Conservation (phyloP, 2,113 vertebrate genomes). For the Bettongia penicillata region DNA sequence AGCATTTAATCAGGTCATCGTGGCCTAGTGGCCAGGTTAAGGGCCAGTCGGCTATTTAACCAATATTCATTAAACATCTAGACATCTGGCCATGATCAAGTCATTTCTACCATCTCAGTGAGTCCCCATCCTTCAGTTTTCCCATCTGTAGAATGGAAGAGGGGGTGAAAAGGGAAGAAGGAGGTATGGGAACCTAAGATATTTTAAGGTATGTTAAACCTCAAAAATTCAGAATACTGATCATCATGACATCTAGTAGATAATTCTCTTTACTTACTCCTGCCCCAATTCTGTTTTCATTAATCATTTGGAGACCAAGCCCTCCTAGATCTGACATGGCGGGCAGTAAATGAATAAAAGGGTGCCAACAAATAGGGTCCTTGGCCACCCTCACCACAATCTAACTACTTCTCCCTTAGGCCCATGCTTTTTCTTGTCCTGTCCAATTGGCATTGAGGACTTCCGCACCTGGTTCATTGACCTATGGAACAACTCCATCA, state of each 20-base stretch:
- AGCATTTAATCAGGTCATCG: not conserved
- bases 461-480: conserved; percentile 98
- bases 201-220: not conserved
- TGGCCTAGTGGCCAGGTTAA: not conserved
- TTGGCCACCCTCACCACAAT: not conserved
- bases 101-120: not conserved
- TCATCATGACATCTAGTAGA: not conserved
- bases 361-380: not conserved
- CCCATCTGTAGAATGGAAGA: not conserved
- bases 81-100: not conserved
- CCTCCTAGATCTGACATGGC: not conserved
- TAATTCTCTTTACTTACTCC: not conserved
- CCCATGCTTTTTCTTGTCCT: conserved; percentile 98
- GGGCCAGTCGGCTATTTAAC: not conserved
- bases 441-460: conserved; percentile 94
- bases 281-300: not conserved
- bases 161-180: not conserved
- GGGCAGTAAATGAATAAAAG: not conserved
- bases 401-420: conserved; percentile 80
- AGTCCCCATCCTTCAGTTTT: not conserved
- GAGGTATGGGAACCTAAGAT: not conserved
- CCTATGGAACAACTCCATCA: conserved; percentile 98
- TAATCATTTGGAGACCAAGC: not conserved
- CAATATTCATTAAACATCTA: not conserved
- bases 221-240: not conserved